These are phyloP conservation scores for Sebastes miniatus DNA, from an alignment of 2,797 vertebrate genomes.

Conservation along the genomic window DNA sequence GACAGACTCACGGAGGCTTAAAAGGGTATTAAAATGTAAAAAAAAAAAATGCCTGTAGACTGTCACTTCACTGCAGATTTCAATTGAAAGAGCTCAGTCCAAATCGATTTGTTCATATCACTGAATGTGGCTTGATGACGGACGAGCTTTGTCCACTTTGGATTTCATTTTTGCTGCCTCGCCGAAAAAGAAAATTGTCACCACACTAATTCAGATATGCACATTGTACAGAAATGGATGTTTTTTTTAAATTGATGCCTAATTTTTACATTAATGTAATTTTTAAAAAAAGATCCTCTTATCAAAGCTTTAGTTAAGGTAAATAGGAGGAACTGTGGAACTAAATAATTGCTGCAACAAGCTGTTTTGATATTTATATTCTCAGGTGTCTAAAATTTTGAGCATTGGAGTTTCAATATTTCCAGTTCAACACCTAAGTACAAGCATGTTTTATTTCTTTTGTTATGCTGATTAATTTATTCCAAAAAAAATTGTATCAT, in stretches of 20 bases:
- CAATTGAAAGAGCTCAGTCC: slow-evolving; percentile 60
- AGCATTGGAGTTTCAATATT: slow-evolving; percentile 76
- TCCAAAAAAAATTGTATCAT: slow-evolving; percentile 70
- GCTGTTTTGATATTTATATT: slow-evolving; percentile 83
- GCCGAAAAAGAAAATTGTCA: slow-evolving; percentile 35
- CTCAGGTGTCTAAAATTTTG: slow-evolving; percentile 82
- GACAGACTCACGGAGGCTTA: slow-evolving; percentile 18
- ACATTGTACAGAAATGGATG: slow-evolving; percentile 77
- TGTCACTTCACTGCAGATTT: slow-evolving; percentile 56
- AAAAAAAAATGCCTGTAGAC: slow-evolving; percentile 26
- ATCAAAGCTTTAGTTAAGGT: slow-evolving; percentile 74
- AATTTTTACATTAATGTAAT: slow-evolving; percentile 75
- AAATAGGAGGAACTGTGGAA: slow-evolving; percentile 68
- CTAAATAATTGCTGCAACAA: slow-evolving; percentile 76
- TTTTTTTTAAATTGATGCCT: slow-evolving; percentile 69
- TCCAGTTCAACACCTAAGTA: slow-evolving; percentile 75
- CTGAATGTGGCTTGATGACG: slow-evolving; percentile 62
- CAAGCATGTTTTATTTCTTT: slow-evolving; percentile 77
- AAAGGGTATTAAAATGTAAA: slow-evolving; percentile 10
- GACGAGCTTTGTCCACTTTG: slow-evolving; percentile 42
- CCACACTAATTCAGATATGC: slow-evolving; percentile 78
- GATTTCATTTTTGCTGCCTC: slow-evolving; percentile 45
- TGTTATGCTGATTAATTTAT: slow-evolving; percentile 85
- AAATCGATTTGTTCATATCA: slow-evolving; percentile 68
- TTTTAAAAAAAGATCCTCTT: slow-evolving; percentile 57